Conservation (phyloP, 2,888 invertebrate species). For the Diploptera punctata region DNA sequence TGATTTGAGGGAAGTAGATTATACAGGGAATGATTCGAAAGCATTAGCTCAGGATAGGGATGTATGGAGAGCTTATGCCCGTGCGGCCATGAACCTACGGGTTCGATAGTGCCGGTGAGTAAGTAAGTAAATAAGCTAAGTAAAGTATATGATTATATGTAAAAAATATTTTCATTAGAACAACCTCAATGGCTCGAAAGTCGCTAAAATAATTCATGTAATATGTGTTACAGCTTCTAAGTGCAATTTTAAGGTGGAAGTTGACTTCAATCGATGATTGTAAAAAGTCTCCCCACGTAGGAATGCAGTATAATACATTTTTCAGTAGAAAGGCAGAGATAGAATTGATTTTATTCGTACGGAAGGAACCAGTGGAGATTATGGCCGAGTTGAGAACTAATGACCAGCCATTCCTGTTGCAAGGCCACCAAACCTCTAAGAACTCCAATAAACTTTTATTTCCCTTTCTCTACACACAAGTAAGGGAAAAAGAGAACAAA, state of each 20-base stretch:
- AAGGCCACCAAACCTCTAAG: neutral
- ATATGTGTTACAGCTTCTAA: neutral
- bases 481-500: slow-evolving; percentile 16
- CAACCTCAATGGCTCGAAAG: neutral
- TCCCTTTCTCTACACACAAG: neutral
- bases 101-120: no score
- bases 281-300: slow-evolving; percentile 9
- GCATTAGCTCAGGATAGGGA: no score
- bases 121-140: no score
- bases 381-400: slow-evolving; percentile 23
- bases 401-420: slow-evolving; percentile 8
- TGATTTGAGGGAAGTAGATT: no score
- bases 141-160: no score
- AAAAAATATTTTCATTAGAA: no score
- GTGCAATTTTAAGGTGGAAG: neutral
- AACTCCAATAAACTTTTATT: slow-evolving; percentile 25
- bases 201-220: neutral
- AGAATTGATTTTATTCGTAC: slow-evolving; percentile 20
- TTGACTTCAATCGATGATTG: neutral
- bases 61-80: no score
- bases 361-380: slow-evolving; percentile 13
- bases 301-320: slow-evolving; percentile 23
- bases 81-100: no score
- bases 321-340: slow-evolving; percentile 3
- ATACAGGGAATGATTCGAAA: no score